Evolutionary conservation across 2,113 vertebrate species (phyloP).

Genomic region (Desmodus rotundus): DNA sequence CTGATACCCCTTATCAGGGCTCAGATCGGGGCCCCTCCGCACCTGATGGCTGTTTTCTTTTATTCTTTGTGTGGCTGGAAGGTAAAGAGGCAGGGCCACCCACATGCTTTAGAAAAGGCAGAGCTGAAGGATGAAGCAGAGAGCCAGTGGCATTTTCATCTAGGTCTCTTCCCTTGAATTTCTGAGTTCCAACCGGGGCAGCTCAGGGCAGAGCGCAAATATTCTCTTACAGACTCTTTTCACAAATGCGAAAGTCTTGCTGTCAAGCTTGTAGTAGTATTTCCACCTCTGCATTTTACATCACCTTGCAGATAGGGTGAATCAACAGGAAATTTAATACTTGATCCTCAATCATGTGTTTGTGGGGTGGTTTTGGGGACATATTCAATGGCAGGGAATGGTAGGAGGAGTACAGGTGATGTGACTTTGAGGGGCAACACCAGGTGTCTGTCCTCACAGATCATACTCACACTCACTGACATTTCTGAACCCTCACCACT

Average conservation of each 20-base stretch:
- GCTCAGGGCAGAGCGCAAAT: neutral
- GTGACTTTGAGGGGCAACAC: neutral
- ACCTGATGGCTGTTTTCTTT: slow-evolving; percentile 1
- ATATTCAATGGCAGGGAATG: neutral
- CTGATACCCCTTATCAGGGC: neutral
- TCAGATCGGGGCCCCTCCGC: slow-evolving; percentile 25
- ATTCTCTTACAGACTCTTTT: neutral
- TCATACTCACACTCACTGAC: rapidly evolving
- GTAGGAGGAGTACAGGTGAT: neutral
- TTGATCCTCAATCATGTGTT: neutral
- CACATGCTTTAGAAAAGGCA: neutral
- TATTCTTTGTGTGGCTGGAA: neutral
- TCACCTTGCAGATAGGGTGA: neutral
- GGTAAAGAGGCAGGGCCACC: neutral
- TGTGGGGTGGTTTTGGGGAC: neutral
- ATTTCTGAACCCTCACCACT: neutral
- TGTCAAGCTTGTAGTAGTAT: too few species aligned
- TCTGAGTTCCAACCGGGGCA: neutral
- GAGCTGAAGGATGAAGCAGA: rapidly evolving
- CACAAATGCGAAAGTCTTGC: neutral
- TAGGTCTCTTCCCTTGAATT: neutral
- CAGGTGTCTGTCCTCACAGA: neutral
- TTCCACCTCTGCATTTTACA: neutral
- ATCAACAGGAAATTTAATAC: neutral
- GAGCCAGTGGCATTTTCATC: neutral